Evolutionary conservation across 2,797 vertebrate genomes (phyloP), one percentile per base, ranked within the genome.

Genomic region (Lagocephalus sceleratus): DNA sequence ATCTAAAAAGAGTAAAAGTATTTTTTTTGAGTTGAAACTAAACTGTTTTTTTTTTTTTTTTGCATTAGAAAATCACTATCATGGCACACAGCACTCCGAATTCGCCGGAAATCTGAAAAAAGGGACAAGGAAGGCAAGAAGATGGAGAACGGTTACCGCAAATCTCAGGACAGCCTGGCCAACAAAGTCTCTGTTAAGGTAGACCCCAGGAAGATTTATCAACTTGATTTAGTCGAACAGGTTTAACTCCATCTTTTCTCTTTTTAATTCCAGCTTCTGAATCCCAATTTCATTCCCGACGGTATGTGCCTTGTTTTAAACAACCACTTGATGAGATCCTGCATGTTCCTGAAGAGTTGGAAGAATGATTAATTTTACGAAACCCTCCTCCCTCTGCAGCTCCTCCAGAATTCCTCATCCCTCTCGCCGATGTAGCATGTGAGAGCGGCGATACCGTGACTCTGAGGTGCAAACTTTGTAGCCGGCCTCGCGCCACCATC

Each of bases 161-260:
- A 94, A 85, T 95, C 96, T 65, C 93, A 96, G 87, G 95, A 98
- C 81, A 89, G 91, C 84, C 90, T 95, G 76, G 89, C 92, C 63
- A 96, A 92, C 86, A 98, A 99, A 90, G 96, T 96, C 81, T 98
- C 95, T 84, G 94, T 98, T 87, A 99, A 98, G 95, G 97, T 96
- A 82, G 54, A 64, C 29, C 12, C 15, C 9, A 19, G 44, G 15
- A 40, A 16, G 15, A 46, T 19, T 42, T 6, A 42, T 2, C n/a
- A 42, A 38, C 1, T 46, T 19, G 10, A 53, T 45, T 52, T 46
- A 11, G 54, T 20, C 45, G 45, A 25, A 1, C 15, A 49, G 57
- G 45, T 63, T 21, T 49, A 55, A 73, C 20, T 43, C 6, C 25
- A 5, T 54, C 1, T 7, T 45, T 22, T 6, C 8, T 6, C 8